Evolutionary conservation across 2,797 vertebrate species (phyloP).

Genomic region (Sebastes diaconus): DNA sequence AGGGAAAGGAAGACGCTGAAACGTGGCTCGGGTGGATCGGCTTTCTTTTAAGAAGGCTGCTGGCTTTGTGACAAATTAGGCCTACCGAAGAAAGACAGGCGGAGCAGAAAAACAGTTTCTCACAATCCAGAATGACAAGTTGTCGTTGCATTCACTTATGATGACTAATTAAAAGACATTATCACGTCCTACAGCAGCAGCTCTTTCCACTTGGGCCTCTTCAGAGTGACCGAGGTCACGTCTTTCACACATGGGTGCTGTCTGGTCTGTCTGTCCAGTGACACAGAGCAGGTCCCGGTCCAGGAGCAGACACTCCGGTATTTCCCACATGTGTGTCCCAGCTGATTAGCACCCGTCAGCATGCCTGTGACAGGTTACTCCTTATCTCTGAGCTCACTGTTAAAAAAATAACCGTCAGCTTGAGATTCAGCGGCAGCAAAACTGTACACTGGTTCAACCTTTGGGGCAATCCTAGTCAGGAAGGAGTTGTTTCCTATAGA

Average conservation of each 20-base stretch:
- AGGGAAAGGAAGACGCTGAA: constrained; percentile 68
- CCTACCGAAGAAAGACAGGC: constrained; percentile 5
- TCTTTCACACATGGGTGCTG: constrained; percentile 72
- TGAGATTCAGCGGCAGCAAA: background rate
- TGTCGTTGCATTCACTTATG: constrained; percentile 6
- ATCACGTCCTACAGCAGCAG: constrained; percentile 9
- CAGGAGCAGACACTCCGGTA: constrained; percentile 57
- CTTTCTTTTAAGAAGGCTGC: constrained; percentile 46
- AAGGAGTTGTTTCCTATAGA: too few species aligned
- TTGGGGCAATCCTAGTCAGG: background rate
- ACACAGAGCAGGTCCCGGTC: constrained; percentile 68
- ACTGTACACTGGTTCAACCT: background rate
- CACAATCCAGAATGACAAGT: constrained; percentile 16
- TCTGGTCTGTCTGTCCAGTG: constrained; percentile 56
- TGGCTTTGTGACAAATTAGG: constrained; percentile 50
- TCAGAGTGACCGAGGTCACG: constrained; percentile 63
- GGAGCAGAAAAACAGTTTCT: constrained; percentile 7
- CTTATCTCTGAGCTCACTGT: constrained; percentile 63
- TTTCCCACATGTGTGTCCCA: constrained; percentile 65
- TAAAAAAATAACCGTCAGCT: constrained; percentile 38
- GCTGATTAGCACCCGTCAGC: constrained; percentile 68
- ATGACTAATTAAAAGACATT: constrained; percentile 39
- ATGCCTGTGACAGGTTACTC: constrained; percentile 38
- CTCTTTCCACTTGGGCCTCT: constrained; percentile 32
- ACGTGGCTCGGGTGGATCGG: constrained; percentile 62